phyloP scores from a whole-genome alignment of 2,888 invertebrate genomes.

The Brachyptera risi region DNA sequence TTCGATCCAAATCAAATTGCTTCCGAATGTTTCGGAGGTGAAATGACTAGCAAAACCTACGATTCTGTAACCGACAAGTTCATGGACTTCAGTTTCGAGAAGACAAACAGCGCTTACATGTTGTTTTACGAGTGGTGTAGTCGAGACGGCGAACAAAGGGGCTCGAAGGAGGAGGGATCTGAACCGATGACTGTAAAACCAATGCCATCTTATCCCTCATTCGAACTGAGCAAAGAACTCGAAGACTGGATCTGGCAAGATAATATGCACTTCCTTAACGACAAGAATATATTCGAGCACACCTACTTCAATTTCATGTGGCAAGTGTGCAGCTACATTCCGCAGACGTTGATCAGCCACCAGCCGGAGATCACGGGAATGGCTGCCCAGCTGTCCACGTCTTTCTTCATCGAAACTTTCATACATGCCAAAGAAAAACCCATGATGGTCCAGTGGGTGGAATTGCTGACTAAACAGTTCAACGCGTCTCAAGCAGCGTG shows the following conservation, averaged over 20 bases:
- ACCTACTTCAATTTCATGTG: conserved; percentile 97
- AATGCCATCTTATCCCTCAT: conserved; percentile 35
- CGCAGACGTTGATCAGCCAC: conserved; percentile 77
- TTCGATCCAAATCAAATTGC: conserved; percentile 94
- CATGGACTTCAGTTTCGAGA: conserved; percentile 96
- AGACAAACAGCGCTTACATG: conserved; percentile 97
- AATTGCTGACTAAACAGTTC: conserved; percentile 90
- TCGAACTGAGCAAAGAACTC: conserved; percentile 71
- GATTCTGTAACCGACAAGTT: conserved; percentile 95
- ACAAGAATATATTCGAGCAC: conserved; percentile 94
- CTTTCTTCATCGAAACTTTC: conserved; percentile 93
- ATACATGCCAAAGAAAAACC: conserved; percentile 98
- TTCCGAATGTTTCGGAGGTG: conserved; percentile 94
- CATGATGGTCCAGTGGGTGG: conserved; percentile 96
- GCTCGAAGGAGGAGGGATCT: conserved; percentile 42
- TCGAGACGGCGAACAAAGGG: conserved; percentile 35
- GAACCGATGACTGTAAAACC: conserved; percentile 24
- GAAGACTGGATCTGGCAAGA: conserved; percentile 98
- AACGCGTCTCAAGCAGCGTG: conserved; percentile 86
- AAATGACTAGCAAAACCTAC: conserved; percentile 96
- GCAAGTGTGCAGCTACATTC: conserved; percentile 92
- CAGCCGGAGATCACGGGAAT: conserved; percentile 77
- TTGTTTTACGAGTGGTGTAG: conserved; percentile 86
- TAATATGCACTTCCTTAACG: conserved; percentile 91
- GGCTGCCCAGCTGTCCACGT: conserved; percentile 83